Conservation (phyloP, 2,113 vertebrate species). For the Pandion haliaetus region DNA sequence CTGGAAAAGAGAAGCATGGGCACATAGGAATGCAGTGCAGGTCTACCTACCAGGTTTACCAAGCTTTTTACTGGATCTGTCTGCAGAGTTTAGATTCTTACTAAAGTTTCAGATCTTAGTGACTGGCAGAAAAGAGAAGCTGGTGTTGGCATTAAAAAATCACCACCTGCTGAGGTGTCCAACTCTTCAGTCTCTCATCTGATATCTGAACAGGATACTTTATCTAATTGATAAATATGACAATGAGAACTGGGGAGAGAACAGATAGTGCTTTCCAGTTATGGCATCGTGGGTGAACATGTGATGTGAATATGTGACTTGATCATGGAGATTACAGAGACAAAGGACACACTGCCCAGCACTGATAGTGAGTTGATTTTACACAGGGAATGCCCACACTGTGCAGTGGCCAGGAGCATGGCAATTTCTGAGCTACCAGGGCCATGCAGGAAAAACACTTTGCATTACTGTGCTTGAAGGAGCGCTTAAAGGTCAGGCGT, state of each 20-base stretch:
- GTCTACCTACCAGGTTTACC: background rate
- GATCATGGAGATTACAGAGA: background rate
- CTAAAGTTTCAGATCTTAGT: background rate
- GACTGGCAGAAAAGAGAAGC: background rate
- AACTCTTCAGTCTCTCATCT: background rate
- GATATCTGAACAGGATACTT: background rate
- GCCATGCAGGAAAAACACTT: background rate
- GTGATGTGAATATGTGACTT: background rate
- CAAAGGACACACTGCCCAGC: background rate
- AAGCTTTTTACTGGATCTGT: background rate
- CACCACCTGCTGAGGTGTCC: background rate
- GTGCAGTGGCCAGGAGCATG: background rate
- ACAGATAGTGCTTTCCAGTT: background rate
- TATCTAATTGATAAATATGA: background rate
- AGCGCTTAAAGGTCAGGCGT: fast-evolving
- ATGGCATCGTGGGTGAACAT: background rate
- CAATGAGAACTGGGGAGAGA: background rate
- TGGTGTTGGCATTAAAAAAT: background rate
- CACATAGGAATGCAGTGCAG: background rate
- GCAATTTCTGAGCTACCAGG: background rate
- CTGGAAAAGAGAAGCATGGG: background rate
- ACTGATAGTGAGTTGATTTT: background rate
- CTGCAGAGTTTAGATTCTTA: background rate
- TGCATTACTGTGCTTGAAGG: fast-evolving
- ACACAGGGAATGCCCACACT: background rate